phyloP scores from a whole-genome alignment of 2,888 invertebrate genomes.

The Beris chalybata region DNA sequence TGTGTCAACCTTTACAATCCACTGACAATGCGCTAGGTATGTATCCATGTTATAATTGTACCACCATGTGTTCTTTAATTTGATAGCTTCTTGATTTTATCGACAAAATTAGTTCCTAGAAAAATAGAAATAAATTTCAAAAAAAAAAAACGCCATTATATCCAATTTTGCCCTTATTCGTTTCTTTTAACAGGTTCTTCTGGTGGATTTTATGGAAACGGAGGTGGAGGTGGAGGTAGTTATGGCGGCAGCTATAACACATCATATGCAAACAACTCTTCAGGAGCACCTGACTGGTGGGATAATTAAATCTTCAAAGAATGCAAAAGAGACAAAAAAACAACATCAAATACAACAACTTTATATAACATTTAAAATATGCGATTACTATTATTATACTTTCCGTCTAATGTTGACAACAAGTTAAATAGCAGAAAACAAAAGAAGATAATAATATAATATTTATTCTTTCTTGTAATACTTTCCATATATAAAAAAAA shows the following conservation, averaged over 20 bases:
- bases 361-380: slow-evolving; percentile 29
- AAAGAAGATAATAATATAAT: slow-evolving; percentile 26
- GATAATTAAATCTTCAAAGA: slow-evolving; percentile 48
- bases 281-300: slow-evolving; percentile 60
- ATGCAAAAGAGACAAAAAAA: slow-evolving; percentile 19
- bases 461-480: slow-evolving; percentile 21
- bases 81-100: too few relatives aligned
- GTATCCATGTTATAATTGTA: too few relatives aligned
- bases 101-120: too few relatives aligned
- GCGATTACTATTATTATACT: slow-evolving; percentile 26
- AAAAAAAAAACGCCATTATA: too few relatives aligned
- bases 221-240: slow-evolving; percentile 52
- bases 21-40: too few relatives aligned
- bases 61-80: too few relatives aligned
- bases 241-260: slow-evolving; percentile 59
- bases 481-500: slow-evolving; percentile 25
- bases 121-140: neutral
- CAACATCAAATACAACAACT: slow-evolving; percentile 23
- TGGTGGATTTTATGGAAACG: slow-evolving; percentile 50
- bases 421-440: slow-evolving; percentile 21
- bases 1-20: too few relatives aligned
- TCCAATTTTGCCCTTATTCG: slow-evolving; percentile 28
- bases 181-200: slow-evolving; percentile 50
- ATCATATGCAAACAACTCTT: slow-evolving; percentile 53
- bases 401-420: slow-evolving; percentile 33